Evolutionary conservation across 2,888 invertebrate genomes (phyloP), one percentile per base, ranked within the genome.

Genomic region (Mylabris sibirica): DNA sequence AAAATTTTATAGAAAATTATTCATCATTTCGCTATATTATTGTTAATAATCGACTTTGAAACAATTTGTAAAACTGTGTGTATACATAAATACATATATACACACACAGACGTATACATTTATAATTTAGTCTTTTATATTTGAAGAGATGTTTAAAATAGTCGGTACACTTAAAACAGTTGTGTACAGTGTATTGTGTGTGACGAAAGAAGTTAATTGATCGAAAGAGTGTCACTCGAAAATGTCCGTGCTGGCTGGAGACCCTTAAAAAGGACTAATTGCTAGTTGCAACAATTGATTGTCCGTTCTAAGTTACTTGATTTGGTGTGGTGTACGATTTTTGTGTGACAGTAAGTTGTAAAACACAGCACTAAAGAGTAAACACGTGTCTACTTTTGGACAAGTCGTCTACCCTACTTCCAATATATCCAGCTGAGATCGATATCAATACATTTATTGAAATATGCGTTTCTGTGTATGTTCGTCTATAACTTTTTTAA

Each of bases 181-280:
- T 49, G 49, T 49, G 20, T 49, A 49, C 9, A 14, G n/a, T 41
- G 41, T 44, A 44, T 44, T 44, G 44, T 44, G n/a, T n/a, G n/a
- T 12, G 6, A 11, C 6, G 49, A 49, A 49, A 49, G 49, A 77
- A 79, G 80, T 80, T 79, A 81, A 82, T 81, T 80, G 80, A 77
- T 80, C 73, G 80, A 80, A 82, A 82, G 80, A 83, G 84, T 81
- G 81, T 80, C 83, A 81, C 84, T 84, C 79, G 80, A 83, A 79
- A 77, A 78, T 75, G 80, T 80, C 79, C 84, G 83, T 83, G 84
- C 80, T 82, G 77, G 72, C 76, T 79, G 75, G 75, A 81, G 79
- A 77, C 77, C 77, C 75, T 73, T 74, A 75, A 77, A 75, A 74
- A 72, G 73, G 72, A 77, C 79, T 80, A 81, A 82, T 82, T 80